phyloP scores from a whole-genome alignment of 2,797 vertebrate species.

The Sebastes steindachneri region DNA sequence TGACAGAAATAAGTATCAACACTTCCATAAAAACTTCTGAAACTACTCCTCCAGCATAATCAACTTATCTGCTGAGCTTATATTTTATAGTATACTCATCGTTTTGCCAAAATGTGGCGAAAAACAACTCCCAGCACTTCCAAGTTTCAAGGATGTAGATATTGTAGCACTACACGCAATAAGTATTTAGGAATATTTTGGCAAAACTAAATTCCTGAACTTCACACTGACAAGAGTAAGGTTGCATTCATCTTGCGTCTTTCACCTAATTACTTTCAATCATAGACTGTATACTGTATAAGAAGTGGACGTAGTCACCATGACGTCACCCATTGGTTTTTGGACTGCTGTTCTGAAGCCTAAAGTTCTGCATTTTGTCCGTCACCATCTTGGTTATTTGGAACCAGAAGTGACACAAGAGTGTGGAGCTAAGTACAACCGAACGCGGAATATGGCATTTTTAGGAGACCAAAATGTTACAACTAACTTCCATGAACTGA shows the following conservation, averaged over 20 bases:
- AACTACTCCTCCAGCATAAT: not conserved
- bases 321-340: too few relatives aligned
- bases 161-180: not conserved
- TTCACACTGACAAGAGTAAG: too few relatives aligned
- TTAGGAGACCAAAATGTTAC: too few relatives aligned
- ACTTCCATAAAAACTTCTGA: not conserved
- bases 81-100: not conserved
- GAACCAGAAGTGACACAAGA: too few relatives aligned
- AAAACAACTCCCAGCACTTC: not conserved
- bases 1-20: not conserved
- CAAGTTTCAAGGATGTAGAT: not conserved
- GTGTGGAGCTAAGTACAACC: too few relatives aligned
- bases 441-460: too few relatives aligned
- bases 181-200: too few relatives aligned
- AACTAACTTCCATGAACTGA: too few relatives aligned
- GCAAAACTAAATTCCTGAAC: not conserved
- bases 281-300: too few relatives aligned
- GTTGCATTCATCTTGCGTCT: not conserved
- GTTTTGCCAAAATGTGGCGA: not conserved
- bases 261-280: not conserved
- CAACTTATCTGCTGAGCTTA: not conserved
- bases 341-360: too few relatives aligned
- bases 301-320: too few relatives aligned
- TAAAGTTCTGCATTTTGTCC: fast-evolving
- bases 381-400: too few relatives aligned